Evolutionary conservation across 2,113 vertebrate species (phyloP).

Genomic region (Oryzias woworae): DNA sequence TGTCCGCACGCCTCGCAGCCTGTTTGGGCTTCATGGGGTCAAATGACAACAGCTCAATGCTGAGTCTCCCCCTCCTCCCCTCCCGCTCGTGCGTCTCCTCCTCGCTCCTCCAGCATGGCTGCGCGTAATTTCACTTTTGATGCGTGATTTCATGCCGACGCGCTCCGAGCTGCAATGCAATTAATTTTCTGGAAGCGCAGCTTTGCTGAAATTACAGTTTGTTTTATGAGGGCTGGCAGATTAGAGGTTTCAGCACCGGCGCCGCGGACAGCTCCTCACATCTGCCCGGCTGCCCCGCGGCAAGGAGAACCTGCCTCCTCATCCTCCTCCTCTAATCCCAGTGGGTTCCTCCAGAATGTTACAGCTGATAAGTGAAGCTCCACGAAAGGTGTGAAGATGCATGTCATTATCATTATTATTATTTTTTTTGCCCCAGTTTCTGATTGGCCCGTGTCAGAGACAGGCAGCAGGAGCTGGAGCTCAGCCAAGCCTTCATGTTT

Average conservation of each 20-base stretch:
- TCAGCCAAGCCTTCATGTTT: constrained; percentile 54
- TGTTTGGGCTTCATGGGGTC: constrained; percentile 48
- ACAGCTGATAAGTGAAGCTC: constrained; percentile 8
- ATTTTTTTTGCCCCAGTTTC: constrained; percentile 30
- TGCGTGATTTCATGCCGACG: background rate
- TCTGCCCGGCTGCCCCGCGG: constrained; percentile 32
- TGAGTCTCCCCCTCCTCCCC: constrained; percentile 11
- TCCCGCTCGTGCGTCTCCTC: background rate
- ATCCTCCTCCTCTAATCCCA: background rate
- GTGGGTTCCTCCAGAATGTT: background rate
- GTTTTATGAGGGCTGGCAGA: constrained; percentile 1
- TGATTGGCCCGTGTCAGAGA: constrained; percentile 48
- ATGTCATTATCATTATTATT: constrained; percentile 44
- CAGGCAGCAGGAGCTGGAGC: constrained; percentile 52
- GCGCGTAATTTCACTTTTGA: background rate
- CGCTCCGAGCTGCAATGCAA: background rate
- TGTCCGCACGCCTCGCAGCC: constrained; percentile 3
- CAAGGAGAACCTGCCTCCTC: constrained; percentile 15
- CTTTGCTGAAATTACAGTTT: constrained; percentile 7
- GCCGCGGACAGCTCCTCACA: constrained; percentile 55
- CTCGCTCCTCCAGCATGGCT: background rate
- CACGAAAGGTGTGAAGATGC: constrained; percentile 43
- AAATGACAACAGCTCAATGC: constrained; percentile 57
- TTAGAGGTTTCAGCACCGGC: constrained; percentile 51
- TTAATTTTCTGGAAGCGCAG: constrained; percentile 5